Evolutionary conservation across 2,888 invertebrate species (phyloP).

Genomic region (Galeruca laticollis): DNA sequence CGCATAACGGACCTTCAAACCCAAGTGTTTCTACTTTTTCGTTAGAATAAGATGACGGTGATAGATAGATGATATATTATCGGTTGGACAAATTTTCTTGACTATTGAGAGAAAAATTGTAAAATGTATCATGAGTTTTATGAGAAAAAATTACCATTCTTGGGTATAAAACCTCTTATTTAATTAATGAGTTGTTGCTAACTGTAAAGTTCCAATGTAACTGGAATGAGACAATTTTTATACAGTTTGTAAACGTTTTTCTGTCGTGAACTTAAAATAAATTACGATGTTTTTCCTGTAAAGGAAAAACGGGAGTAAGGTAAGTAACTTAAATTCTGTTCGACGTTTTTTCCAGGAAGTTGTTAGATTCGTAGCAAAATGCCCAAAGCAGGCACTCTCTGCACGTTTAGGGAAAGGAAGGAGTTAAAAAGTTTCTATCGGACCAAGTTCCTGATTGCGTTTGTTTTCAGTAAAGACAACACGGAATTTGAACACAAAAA

Average conservation of each 20-base stretch:
- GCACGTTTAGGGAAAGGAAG: conserved; percentile 37
- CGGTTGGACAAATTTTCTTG: too few species aligned
- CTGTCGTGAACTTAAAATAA: conserved; percentile 26
- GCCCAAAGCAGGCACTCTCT: conserved; percentile 38
- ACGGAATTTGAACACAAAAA: conserved; percentile 21
- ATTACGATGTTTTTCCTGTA: conserved; percentile 23
- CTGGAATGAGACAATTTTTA: neutral
- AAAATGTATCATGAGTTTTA: too few species aligned
- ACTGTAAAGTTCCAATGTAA: neutral
- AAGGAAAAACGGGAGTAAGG: conserved; percentile 16
- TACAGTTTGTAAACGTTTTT: neutral
- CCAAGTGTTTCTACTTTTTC: too few species aligned
- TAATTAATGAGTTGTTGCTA: too few species aligned
- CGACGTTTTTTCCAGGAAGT: conserved; percentile 33
- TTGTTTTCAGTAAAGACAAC: conserved; percentile 42
- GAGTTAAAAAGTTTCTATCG: conserved; percentile 38
- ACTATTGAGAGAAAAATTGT: too few species aligned
- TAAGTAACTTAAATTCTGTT: conserved; percentile 37
- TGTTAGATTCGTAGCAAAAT: conserved; percentile 35
- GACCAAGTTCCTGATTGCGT: conserved; percentile 37
- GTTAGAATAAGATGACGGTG: too few species aligned
- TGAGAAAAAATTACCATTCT: too few species aligned
- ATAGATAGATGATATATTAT: too few species aligned
- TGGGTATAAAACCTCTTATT: too few species aligned
- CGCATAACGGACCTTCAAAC: too few species aligned